Conservation (phyloP, 2,113 vertebrate species). For the Merops nubicus region DNA sequence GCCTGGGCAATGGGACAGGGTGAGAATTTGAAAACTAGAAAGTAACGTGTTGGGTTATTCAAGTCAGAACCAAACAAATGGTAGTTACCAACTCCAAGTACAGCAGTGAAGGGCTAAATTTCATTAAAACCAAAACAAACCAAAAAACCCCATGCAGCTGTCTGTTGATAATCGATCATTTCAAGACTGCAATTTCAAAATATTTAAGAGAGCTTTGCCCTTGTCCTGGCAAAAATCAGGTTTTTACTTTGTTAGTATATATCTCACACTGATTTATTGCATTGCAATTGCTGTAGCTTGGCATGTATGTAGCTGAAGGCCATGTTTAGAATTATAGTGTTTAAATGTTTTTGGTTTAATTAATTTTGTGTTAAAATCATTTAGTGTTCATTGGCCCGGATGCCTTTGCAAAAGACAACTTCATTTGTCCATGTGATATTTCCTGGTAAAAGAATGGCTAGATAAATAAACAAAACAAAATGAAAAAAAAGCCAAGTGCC, state of each 20-base stretch:
- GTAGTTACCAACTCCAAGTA: conserved; percentile 14
- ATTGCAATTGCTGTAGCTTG: conserved; percentile 43
- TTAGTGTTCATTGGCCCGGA: not conserved
- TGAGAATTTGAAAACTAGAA: conserved; percentile 36
- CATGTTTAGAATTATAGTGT: conserved; percentile 33
- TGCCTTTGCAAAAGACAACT: not conserved
- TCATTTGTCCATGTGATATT: not conserved
- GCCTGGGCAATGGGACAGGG: not conserved
- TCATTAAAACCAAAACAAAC: conserved; percentile 33
- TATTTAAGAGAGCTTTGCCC: conserved; percentile 67
- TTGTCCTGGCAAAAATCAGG: conserved; percentile 51
- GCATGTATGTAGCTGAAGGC: conserved; percentile 30
- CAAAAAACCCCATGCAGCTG: conserved; percentile 12
- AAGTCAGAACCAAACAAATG: conserved; percentile 8
- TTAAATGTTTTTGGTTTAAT: conserved; percentile 54
- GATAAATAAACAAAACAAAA: not conserved
- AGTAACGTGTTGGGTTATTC: not conserved
- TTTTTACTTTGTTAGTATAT: conserved; percentile 50
- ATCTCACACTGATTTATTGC: conserved; percentile 50
- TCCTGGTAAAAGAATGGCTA: not conserved
- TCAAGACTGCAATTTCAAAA: conserved; percentile 63
- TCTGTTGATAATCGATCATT: conserved; percentile 75
- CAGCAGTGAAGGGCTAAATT: conserved; percentile 44
- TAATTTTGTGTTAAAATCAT: conserved; percentile 23
- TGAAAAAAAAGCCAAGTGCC: no score